Evolutionary conservation across 1,140 invertebrate genomes (phyloP).

Genomic region (Trichonephila inaurata): DNA sequence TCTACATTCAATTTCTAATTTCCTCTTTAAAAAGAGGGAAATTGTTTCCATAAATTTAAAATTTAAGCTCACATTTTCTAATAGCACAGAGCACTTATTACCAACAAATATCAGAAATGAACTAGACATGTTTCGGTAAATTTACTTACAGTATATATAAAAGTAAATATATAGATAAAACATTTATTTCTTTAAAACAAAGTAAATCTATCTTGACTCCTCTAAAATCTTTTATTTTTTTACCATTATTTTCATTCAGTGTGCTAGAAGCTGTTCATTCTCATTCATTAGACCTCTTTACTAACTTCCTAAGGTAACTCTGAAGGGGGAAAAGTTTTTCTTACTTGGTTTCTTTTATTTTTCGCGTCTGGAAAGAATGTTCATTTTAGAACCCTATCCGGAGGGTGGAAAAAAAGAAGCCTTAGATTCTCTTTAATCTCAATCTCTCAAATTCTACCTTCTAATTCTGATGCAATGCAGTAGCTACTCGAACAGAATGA

Average conservation of each 20-base stretch:
- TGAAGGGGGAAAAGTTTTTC: background rate
- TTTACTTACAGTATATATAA: too few species aligned
- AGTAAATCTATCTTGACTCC: background rate
- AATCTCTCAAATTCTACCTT: slow-evolving; percentile 18
- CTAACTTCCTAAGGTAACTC: background rate
- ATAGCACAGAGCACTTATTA: too few species aligned
- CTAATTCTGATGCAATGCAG: slow-evolving; percentile 36
- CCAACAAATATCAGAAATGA: too few species aligned
- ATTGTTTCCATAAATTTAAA: too few species aligned
- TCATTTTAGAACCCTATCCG: background rate
- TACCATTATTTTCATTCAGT: background rate
- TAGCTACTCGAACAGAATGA: slow-evolving; percentile 25
- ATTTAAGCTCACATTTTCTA: too few species aligned
- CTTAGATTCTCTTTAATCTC: slow-evolving; percentile 19
- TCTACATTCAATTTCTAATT: too few species aligned
- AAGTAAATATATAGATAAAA: too few species aligned
- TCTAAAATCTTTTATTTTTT: background rate
- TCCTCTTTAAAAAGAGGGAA: too few species aligned
- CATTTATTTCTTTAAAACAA: background rate
- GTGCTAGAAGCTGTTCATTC: background rate
- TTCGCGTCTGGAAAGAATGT: background rate
- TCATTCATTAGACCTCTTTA: slow-evolving; percentile 7
- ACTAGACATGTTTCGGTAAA: too few species aligned
- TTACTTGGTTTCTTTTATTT: background rate
- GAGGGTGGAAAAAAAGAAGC: background rate